Percentiles rank a stretch among this genome's conserved stretches.
phyloP scores from a whole-genome alignment of 1,140 invertebrate genomes.

The Steinernema feltiae region DNA sequence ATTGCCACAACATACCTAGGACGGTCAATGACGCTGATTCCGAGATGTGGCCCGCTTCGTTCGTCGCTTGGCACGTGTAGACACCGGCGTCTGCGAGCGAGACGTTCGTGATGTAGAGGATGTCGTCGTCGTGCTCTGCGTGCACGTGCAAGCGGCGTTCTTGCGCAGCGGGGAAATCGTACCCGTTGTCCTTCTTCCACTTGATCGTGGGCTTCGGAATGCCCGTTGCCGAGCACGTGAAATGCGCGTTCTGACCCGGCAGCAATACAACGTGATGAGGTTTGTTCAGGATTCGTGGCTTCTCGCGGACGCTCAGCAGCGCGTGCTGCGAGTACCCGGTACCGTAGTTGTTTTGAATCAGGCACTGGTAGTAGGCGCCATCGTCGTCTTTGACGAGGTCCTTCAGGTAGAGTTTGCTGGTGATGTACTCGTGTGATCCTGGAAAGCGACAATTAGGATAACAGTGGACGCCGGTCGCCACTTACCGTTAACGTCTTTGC shows the following conservation, averaged over 20 bases:
- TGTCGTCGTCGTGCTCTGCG: conserved; percentile 71
- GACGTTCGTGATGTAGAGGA: conserved; percentile 83
- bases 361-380: conserved; percentile 20
- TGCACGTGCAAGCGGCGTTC: conserved; percentile 85
- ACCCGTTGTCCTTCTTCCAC: conserved; percentile 83
- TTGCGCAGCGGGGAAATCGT: conserved; percentile 85
- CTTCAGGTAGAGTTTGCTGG: conserved; percentile 14
- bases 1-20: conserved; percentile 64
- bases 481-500: conserved; percentile 20
- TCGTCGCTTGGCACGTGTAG: conserved; percentile 87
- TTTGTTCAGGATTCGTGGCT: conserved; percentile 4
- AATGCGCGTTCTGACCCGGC: conserved; percentile 74
- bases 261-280: conserved; percentile 61
- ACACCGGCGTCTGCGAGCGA: conserved; percentile 78
- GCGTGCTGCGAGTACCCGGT: conserved; percentile 16
- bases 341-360: conserved; percentile 18
- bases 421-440: conserved; percentile 4
- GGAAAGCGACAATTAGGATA: background rate
- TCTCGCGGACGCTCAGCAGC: background rate
- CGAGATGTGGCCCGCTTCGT: conserved; percentile 75
- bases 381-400: conserved; percentile 18
- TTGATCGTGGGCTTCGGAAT: conserved; percentile 79
- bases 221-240: conserved; percentile 83
- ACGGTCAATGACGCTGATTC: conserved; percentile 83
- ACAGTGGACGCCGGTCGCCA: background rate